Percentiles rank a stretch among this genome's conserved stretches.
Conservation (phyloP, 2,797 vertebrate genomes). For the Crenichthys baileyi region DNA sequence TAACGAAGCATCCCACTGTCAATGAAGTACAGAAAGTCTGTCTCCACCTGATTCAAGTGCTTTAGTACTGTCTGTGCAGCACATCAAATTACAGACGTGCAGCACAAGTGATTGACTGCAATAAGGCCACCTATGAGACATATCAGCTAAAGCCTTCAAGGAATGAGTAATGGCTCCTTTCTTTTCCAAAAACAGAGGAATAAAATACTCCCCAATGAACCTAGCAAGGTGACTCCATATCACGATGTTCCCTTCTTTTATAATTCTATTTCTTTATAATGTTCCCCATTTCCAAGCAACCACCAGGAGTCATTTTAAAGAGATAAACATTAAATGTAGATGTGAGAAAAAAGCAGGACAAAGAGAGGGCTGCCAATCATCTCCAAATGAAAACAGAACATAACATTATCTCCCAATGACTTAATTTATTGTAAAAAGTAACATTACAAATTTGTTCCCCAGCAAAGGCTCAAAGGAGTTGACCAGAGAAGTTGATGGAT, state of each 20-base stretch:
- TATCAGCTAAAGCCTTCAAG: slow-evolving; percentile 42
- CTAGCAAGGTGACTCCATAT: slow-evolving; percentile 33
- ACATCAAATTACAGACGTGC: slow-evolving; percentile 27
- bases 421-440: slow-evolving; percentile 68
- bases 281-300: slow-evolving; percentile 17
- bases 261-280: slow-evolving; percentile 27
- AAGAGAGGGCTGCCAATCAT: slow-evolving; percentile 53
- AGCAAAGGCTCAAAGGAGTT: slow-evolving; percentile 14
- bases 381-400: slow-evolving; percentile 30
- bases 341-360: neutral
- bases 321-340: slow-evolving; percentile 56
- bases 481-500: slow-evolving; percentile 38
- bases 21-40: slow-evolving; percentile 26
- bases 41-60: slow-evolving; percentile 39
- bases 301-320: slow-evolving; percentile 39
- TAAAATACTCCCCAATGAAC: slow-evolving; percentile 27
- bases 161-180: slow-evolving; percentile 46
- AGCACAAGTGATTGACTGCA: slow-evolving; percentile 52
- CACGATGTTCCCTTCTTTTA: slow-evolving; percentile 41
- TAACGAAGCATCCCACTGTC: slow-evolving; percentile 7
- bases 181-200: slow-evolving; percentile 15
- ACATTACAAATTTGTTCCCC: slow-evolving; percentile 57
- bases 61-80: slow-evolving; percentile 18
- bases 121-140: slow-evolving; percentile 31
- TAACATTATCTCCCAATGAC: slow-evolving; percentile 38